A percentile compares a stretch with the other conserved stretches of the same genome.
Evolutionary conservation across 2,797 vertebrate species (phyloP).

Genomic region (Monodelphis domestica): DNA sequence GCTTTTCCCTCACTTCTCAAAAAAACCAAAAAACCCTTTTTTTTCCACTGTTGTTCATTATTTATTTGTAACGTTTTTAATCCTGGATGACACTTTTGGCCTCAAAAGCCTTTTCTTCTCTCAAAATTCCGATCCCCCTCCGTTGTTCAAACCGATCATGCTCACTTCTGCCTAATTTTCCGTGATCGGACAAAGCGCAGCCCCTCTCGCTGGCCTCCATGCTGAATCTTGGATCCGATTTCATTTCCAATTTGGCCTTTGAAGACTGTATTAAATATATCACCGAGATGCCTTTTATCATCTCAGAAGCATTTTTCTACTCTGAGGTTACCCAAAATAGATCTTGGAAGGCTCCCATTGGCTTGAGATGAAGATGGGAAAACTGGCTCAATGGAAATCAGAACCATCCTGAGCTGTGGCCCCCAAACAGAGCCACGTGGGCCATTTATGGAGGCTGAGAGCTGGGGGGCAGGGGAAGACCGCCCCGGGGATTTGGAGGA

Average conservation of each 20-base stretch:
- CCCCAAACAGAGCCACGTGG: conserved; percentile 10
- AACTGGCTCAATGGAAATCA: conserved; percentile 61
- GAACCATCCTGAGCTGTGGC: conserved; percentile 52
- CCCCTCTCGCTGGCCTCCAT: conserved; percentile 19
- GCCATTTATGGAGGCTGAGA: neutral
- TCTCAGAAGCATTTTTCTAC: conserved; percentile 65
- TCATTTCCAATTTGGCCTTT: conserved; percentile 70
- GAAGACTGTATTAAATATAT: conserved; percentile 68
- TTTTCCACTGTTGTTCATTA: neutral
- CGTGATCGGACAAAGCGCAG: neutral
- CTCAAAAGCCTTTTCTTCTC: neutral
- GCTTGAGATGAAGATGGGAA: conserved; percentile 61
- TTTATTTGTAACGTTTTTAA: neutral
- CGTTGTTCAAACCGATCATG: neutral
- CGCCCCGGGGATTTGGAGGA: rapidly evolving
- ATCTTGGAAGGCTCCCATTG: conserved; percentile 73
- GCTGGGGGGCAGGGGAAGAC: neutral
- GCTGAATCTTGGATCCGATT: conserved; percentile 54
- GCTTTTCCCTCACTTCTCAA: neutral
- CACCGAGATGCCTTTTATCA: conserved; percentile 73
- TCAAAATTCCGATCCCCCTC: neutral
- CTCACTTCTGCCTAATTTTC: neutral
- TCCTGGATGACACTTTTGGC: conserved; percentile 1
- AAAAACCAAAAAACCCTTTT: rapidly evolving
- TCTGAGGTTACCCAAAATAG: conserved; percentile 77